Percentiles rank a stretch among this genome's conserved stretches.
Conservation (phyloP, 1,140 invertebrate species). For the Triops longicaudatus region DNA sequence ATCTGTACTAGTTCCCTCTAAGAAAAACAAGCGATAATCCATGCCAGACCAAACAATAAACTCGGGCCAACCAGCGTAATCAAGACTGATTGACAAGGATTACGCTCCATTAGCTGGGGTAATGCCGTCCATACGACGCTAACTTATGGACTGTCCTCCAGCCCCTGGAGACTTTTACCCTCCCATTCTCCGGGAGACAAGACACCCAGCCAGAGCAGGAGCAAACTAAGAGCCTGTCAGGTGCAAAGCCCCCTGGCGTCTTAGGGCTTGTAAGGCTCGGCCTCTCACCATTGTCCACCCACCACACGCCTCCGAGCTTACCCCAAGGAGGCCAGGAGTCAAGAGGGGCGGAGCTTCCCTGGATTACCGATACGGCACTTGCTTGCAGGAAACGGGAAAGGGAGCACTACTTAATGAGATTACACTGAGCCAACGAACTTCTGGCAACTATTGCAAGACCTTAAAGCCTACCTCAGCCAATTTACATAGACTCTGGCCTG, state of each 20-base stretch:
- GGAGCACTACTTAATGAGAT: constrained; percentile 6
- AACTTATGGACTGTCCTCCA: background rate
- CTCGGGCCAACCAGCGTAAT: background rate
- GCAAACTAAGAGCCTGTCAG: background rate
- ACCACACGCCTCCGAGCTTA: too few relatives aligned
- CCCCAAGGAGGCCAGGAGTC: background rate
- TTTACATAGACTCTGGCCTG: background rate
- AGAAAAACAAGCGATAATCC: background rate
- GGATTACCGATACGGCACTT: background rate
- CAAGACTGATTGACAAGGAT: background rate
- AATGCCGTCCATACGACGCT: background rate
- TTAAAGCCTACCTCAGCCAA: background rate
- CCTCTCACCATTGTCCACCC: too few relatives aligned
- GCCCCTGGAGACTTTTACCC: background rate
- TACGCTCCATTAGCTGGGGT: background rate
- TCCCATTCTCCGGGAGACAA: background rate
- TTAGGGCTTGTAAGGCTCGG: too few relatives aligned
- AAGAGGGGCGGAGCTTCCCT: background rate
- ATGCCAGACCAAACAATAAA: background rate
- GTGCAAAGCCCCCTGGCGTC: background rate
- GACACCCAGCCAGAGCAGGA: background rate
- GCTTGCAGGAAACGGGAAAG: background rate
- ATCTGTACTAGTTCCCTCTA: background rate
- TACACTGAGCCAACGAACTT: constrained; percentile 4
- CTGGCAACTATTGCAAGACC: background rate